A percentile compares a stretch with the other conserved stretches of the same genome.
Evolutionary conservation across 64 coral and sea anemone species (phyloP).

Genomic region (Stichodactyla helianthus): DNA sequence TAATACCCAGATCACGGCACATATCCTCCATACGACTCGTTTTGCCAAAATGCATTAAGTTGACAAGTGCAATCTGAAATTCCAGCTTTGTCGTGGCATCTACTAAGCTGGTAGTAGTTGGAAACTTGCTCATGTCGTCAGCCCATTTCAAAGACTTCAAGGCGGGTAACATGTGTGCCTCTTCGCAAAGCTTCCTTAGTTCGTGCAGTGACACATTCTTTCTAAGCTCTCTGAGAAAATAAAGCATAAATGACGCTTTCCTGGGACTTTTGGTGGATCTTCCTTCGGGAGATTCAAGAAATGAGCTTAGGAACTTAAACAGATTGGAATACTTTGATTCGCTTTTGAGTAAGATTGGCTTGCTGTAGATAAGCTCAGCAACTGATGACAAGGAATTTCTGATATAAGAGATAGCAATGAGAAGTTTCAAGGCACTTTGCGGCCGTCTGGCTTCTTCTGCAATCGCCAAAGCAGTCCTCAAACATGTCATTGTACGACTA

Average conservation of each 20-base stretch:
- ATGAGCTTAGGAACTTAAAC: background rate
- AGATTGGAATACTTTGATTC: conserved; percentile 13
- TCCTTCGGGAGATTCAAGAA: background rate
- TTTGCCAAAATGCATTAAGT: background rate
- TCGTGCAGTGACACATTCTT: background rate
- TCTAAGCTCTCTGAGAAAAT: conserved; percentile 37
- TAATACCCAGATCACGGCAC: background rate
- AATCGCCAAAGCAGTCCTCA: conserved; percentile 39
- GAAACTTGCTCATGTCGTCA: background rate
- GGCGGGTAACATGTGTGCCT: background rate
- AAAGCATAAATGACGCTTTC: conserved; percentile 3
- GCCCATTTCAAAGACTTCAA: background rate
- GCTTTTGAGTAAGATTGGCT: background rate
- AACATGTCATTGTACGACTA: conserved; percentile 27
- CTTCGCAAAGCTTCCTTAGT: conserved; percentile 5
- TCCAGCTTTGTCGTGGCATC: background rate
- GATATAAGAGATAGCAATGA: background rate
- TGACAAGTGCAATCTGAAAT: background rate
- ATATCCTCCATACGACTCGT: background rate
- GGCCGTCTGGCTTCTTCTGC: background rate
- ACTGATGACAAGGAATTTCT: background rate
- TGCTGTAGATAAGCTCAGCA: background rate
- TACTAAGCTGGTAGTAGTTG: background rate
- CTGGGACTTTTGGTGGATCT: background rate
- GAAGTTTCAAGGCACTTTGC: background rate